A percentile compares a stretch with the other conserved stretches of the same genome.
These are phyloP conservation scores for Atopsyche davidsoni DNA, from an alignment of 1,140 invertebrate genomes.

Conservation along the genomic window DNA sequence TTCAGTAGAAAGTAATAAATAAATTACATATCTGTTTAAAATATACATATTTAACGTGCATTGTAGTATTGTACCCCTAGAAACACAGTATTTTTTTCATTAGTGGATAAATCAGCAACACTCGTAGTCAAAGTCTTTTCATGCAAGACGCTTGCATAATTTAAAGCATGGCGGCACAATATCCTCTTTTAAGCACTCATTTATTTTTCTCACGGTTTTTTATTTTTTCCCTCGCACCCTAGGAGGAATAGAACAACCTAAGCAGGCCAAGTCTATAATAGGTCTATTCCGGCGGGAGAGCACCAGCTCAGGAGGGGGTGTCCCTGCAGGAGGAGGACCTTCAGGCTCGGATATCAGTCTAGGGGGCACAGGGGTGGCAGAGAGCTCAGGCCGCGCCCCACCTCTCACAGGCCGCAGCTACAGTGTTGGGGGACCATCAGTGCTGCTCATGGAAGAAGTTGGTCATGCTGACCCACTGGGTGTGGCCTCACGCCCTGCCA, in stretches of 20 bases:
- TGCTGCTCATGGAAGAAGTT: conserved; percentile 51
- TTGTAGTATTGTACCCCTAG: no score
- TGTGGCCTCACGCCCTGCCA: conserved; percentile 44
- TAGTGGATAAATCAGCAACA: no score
- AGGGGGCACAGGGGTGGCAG: conserved; percentile 41
- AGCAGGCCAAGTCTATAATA: conserved; percentile 65
- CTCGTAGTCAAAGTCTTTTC: no score
- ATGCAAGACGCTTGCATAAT: no score
- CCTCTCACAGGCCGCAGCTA: conserved; percentile 42
- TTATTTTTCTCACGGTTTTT: conserved; percentile 35
- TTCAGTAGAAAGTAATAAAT: no score
- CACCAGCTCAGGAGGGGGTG: conserved; percentile 50
- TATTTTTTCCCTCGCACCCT: conserved; percentile 32
- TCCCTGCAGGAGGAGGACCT: conserved; percentile 36
- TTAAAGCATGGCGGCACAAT: no score
- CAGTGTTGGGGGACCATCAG: conserved; percentile 41
- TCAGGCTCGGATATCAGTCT: conserved; percentile 49
- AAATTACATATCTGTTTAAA: no score
- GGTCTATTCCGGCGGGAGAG: conserved; percentile 64
- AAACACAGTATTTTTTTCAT: no score
- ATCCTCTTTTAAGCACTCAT: conserved; percentile 13
- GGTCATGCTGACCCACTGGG: conserved; percentile 50
- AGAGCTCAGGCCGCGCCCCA: conserved; percentile 29
- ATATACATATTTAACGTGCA: no score
- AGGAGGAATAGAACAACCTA: conserved; percentile 66